Evolutionary conservation across 1,140 invertebrate genomes (phyloP).

Genomic region (Meteorus sp.): DNA sequence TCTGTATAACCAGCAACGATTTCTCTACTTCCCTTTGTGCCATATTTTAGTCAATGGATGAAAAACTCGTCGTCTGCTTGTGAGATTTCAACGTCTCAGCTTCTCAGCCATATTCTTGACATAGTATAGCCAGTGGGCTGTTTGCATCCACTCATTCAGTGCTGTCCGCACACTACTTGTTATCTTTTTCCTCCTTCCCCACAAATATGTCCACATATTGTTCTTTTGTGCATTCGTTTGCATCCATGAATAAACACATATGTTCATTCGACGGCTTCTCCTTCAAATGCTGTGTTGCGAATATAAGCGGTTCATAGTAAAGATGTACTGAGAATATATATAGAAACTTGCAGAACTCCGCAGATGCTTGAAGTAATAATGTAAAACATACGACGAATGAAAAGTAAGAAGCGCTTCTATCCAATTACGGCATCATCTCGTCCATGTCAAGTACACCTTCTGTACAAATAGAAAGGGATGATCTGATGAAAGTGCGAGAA

Average conservation of each 20-base stretch:
- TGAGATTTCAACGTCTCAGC: constrained; percentile 1
- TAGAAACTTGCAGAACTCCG: background rate
- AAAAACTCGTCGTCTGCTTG: background rate
- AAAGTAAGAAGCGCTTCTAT: constrained; percentile 18
- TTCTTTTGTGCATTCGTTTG: background rate
- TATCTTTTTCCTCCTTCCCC: background rate
- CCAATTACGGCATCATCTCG: constrained; percentile 36
- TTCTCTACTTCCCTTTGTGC: constrained; percentile 18
- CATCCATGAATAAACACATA: too few relatives aligned
- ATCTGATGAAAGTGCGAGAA: too few relatives aligned
- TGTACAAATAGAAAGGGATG: too few relatives aligned
- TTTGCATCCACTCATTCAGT: background rate
- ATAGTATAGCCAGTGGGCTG: background rate
- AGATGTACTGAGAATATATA: too few relatives aligned
- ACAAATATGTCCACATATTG: background rate
- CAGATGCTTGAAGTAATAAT: background rate
- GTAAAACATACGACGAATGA: background rate
- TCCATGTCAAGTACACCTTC: constrained; percentile 22
- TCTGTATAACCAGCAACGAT: background rate
- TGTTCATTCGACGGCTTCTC: too few relatives aligned
- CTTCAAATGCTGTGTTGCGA: too few relatives aligned
- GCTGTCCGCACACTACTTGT: constrained; percentile 4
- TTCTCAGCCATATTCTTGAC: constrained; percentile 2
- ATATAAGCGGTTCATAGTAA: too few relatives aligned
- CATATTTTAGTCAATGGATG: constrained; percentile 35